Base-by-base conservation (phyloP, 2,888 invertebrate species). In the Rhaphigaster nebulosa region DNA sequence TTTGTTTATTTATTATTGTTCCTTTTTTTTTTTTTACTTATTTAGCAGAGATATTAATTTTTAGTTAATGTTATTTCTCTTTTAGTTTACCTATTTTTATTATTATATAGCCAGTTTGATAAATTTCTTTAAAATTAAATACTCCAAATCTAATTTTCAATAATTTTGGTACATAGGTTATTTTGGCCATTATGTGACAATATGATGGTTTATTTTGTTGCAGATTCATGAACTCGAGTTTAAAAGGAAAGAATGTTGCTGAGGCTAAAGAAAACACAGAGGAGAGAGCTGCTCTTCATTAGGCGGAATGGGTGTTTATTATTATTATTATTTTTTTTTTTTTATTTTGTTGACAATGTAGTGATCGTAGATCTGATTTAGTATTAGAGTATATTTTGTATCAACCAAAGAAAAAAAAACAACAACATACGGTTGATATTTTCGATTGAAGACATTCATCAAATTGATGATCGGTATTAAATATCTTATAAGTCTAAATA, bases 261-360 rank as follows among this genome's bases (percentile, higher is more conserved):
- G 80, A 90, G 29, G 90, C 90, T n/a, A 87, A 80, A 90, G 90
- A 90, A 87, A 56, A 54, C 26, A 29, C 56, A 20, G 90, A 90
- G 10, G 80, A 90, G 15, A 56, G 60, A 56, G 41, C 56, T 1
- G 15, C 89, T 20, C 65, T 89, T 23, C 65, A 76, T 65, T 89
- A 65, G 50, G 8, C 26, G 15, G n/a, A 84, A 84, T 45, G 45
- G 26, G 4, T 41, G 80, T 26, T 38, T 34, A 10, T 84, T 84
- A 45, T 45, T 20, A 84, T 45, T 23, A 4, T 60, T n/a, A 60
- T 60, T 60, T 34, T 65, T 65, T 29, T 65, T 65, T 65, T 65
- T 45, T 56, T 23, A 8, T 8, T 8, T 20, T 5, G 15, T 76
- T 38, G 65, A 23, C 20, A 6, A 38, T 15, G 70, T 76, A 76